A percentile compares a stretch with the other conserved stretches of the same genome.
phyloP scores from a whole-genome alignment of 64 coral and sea anemone species.

The Dendrophyllia cribrosa region DNA sequence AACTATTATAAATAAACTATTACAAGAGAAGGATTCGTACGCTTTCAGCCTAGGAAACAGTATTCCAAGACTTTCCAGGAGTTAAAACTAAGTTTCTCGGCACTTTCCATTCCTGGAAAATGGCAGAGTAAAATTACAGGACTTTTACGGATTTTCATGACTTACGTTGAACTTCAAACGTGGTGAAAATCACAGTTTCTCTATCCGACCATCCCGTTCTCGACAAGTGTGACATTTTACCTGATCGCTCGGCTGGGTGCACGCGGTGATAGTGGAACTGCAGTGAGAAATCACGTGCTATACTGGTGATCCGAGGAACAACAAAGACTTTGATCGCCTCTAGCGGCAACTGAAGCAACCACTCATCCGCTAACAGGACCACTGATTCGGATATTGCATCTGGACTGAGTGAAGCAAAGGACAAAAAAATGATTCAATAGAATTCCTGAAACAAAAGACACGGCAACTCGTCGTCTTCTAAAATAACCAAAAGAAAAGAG shows the following conservation, averaged over 20 bases:
- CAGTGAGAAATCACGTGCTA: conserved; percentile 92
- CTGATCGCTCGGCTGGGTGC: conserved; percentile 77
- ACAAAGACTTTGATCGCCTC: conserved; percentile 78
- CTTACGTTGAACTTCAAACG: too few relatives aligned
- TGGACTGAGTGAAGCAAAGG: conserved; percentile 39
- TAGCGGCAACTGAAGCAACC: conserved; percentile 82
- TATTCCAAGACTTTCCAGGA: too few relatives aligned
- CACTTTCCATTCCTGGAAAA: too few relatives aligned
- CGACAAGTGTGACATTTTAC: neutral
- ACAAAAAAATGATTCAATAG: neutral
- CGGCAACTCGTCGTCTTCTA: neutral
- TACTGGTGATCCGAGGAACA: conserved; percentile 77
- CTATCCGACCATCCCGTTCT: too few relatives aligned
- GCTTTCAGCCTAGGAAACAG: too few relatives aligned
- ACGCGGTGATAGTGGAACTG: conserved; percentile 95
- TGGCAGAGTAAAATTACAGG: too few relatives aligned
- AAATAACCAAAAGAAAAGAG: neutral
- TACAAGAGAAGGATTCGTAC: too few relatives aligned
- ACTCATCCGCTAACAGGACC: conserved; percentile 92
- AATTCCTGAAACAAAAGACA: neutral
- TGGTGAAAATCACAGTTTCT: too few relatives aligned
- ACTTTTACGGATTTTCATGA: too few relatives aligned
- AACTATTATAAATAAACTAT: neutral
- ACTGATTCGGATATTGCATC: conserved; percentile 81
- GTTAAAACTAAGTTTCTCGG: too few relatives aligned